These are phyloP conservation scores for Drosophila neonasuta DNA, from an alignment of 2,888 invertebrate genomes.

Conservation along the genomic window DNA sequence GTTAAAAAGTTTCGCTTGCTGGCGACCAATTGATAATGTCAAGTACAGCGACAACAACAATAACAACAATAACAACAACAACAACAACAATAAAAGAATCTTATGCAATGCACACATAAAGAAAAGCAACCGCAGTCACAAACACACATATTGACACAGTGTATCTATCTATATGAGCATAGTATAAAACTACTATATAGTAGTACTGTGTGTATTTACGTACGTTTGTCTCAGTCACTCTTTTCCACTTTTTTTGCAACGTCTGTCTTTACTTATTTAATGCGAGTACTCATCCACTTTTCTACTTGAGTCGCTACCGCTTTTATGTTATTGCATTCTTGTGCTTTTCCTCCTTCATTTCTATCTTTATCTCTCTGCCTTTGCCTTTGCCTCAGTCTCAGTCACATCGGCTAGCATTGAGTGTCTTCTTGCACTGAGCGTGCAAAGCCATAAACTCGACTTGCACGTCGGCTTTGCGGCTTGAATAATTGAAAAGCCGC, in stretches of 20 bases:
- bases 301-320: conserved; percentile 37
- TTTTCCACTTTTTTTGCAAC: conserved; percentile 15
- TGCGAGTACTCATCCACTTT: conserved; percentile 64
- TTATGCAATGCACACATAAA: conserved; percentile 55
- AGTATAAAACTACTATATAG: conserved; percentile 18
- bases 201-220: conserved; percentile 5
- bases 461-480: conserved; percentile 53
- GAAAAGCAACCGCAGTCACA: conserved; percentile 24
- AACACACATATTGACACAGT: conserved; percentile 21
- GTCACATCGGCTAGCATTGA: conserved; percentile 10
- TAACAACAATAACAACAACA: conserved; percentile 1
- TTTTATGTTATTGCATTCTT: conserved; percentile 60
- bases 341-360: conserved; percentile 30
- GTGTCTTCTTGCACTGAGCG: conserved; percentile 25
- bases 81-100: conserved; percentile 21
- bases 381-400: conserved; percentile 20
- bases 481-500: conserved; percentile 64
- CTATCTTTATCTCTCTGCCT: conserved; percentile 16
- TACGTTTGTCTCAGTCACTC: conserved; percentile 11
- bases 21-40: conserved; percentile 18
- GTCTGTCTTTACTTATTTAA: conserved; percentile 64
- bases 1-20: conserved; percentile 32
- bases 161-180: conserved; percentile 19
- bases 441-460: conserved; percentile 52
- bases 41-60: conserved; percentile 8